Conservation (phyloP, 1,140 invertebrate species). For the Coptotermes formosanus region DNA sequence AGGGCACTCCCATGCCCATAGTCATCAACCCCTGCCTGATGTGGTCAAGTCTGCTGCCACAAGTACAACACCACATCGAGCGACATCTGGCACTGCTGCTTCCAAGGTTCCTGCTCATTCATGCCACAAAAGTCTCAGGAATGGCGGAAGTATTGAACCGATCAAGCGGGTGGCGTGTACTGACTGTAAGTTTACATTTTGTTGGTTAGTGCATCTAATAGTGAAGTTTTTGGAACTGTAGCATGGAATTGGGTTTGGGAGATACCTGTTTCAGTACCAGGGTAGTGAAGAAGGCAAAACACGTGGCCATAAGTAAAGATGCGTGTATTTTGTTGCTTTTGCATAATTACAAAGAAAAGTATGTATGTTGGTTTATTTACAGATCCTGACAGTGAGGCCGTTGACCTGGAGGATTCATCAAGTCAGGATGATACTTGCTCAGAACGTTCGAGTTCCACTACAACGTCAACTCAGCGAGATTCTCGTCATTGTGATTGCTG, state of each 20-base stretch:
- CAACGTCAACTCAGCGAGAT: conserved; percentile 52
- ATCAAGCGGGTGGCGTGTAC: conserved; percentile 52
- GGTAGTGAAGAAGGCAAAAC: no score
- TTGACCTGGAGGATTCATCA: conserved; percentile 51
- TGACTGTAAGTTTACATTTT: conserved; percentile 47
- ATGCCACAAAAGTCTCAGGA: conserved; percentile 34
- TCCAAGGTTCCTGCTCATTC: conserved; percentile 30
- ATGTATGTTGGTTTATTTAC: not conserved
- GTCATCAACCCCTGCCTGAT: conserved; percentile 30
- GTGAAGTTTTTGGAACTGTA: no score
- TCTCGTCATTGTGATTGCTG: conserved; percentile 69
- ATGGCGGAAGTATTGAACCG: conserved; percentile 44
- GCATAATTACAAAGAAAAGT: no score
- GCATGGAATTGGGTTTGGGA: no score
- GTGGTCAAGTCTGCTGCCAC: conserved; percentile 32
- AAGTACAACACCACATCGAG: conserved; percentile 17
- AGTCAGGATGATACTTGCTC: conserved; percentile 59
- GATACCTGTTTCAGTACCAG: no score
- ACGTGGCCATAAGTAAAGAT: no score
- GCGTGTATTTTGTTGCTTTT: no score
- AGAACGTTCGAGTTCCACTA: conserved; percentile 50
- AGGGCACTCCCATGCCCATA: conserved; percentile 26
- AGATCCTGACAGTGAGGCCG: conserved; percentile 12
- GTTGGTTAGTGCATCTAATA: no score
- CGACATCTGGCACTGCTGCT: conserved; percentile 5